These are phyloP conservation scores for Poecilia wingei DNA, from an alignment of 2,797 vertebrate species.

Conservation along the genomic window DNA sequence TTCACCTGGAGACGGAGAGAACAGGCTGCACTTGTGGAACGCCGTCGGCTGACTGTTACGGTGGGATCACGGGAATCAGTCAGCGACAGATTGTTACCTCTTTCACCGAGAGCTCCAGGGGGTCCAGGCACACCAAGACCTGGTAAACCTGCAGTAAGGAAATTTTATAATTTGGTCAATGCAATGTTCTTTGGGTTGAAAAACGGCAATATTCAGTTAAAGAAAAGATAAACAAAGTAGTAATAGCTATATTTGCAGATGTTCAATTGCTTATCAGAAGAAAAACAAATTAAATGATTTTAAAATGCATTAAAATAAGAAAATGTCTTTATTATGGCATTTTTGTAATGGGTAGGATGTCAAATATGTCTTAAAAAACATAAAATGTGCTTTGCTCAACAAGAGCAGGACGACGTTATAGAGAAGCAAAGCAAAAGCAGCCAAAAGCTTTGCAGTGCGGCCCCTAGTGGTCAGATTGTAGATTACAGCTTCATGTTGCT, in stretches of 20 bases:
- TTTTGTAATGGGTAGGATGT: background rate
- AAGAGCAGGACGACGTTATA: background rate
- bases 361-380: background rate
- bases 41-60: background rate
- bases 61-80: background rate
- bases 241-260: background rate
- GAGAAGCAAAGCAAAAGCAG: background rate
- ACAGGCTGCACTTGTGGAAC: background rate
- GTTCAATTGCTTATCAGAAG: background rate
- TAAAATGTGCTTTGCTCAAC: background rate
- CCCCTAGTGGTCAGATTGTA: background rate
- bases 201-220: background rate
- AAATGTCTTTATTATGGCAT: background rate
- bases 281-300: background rate
- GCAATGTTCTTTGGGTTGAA: background rate
- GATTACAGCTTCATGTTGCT: background rate
- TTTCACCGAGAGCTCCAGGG: constrained; percentile 83
- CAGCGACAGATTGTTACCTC: constrained; percentile 80
- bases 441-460: background rate
- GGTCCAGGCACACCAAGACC: constrained; percentile 87
- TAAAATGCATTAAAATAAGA: background rate
- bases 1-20: constrained; percentile 79
- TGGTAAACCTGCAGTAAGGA: constrained; percentile 80
- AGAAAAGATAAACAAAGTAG: background rate
- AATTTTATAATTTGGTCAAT: too few relatives aligned